Evolutionary conservation across 2,113 vertebrate species (phyloP), one percentile per base, ranked within the genome.

Genomic region (Odobenus rosmarus): DNA sequence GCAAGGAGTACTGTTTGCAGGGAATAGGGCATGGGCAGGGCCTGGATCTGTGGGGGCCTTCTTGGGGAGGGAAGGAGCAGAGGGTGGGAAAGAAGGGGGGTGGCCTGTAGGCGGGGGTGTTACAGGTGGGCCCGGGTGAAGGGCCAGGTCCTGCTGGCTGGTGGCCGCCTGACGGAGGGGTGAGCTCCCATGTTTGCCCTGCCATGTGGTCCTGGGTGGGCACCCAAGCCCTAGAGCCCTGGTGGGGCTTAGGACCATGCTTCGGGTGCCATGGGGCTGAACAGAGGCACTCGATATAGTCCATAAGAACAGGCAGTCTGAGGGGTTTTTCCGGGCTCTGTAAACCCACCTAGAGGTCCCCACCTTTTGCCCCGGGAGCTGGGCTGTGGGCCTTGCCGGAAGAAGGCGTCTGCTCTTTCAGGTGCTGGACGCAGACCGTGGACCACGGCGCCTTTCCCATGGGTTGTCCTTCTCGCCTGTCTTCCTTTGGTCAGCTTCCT

Each of bases 341-440:
- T 18, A 2, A 7, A 33, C 49, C 49, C 26, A 15, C 31, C 31
- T 21, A 0, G 4, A 74, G 24, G 19, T 2, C 4, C 36, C 53
- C 13, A 8, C 26, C 51, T 19, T 21, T 5, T 2, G n/a, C 18
- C 7, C n/a, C 6, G 51, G 88, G 55, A 55, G n/a, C 64, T 21
- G 12, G 39, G 42, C 1, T 1, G 9, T 26, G 39, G 7, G 1
- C 3, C 0, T 4, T 0, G 9, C 24, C 23, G 21, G 15, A 39
- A 36, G 39, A 42, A 42, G 64, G 7, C 0, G 0, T 28, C 51
- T 39, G 42, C 10, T 5, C 14, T 2, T 2, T 13, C 31, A 28
- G 67, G 67, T 61, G 12, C n/a, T 2, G 39, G 33, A 4, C 0
- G 2, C 36, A 53, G 49, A 12, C 82, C 19, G 16, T 33, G 61